phyloP scores from a whole-genome alignment of 2,888 invertebrate species.

The Myathropa florea region DNA sequence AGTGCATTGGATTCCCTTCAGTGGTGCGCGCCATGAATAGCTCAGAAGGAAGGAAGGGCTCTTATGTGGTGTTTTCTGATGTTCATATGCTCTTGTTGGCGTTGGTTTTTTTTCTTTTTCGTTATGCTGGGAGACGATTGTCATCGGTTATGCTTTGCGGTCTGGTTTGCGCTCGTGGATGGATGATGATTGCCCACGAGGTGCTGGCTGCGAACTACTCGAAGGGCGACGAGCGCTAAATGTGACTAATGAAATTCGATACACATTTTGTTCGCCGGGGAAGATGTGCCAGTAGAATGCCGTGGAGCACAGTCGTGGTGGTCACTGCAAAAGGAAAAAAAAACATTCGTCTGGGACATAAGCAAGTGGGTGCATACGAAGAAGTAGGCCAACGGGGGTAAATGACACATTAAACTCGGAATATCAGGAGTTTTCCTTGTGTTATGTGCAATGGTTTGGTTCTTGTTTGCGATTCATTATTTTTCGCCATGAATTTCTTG shows the following conservation, averaged over 20 bases:
- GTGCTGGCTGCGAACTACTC: neutral
- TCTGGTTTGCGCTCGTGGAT: neutral
- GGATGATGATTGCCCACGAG: neutral
- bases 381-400: too few relatives aligned
- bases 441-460: too few relatives aligned
- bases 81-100: neutral
- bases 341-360: too few relatives aligned
- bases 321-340: neutral
- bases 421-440: too few relatives aligned
- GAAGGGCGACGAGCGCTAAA: neutral
- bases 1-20: constrained; percentile 57
- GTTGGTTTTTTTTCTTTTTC: neutral
- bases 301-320: neutral
- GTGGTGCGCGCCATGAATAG: constrained; percentile 11
- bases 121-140: constrained; percentile 30
- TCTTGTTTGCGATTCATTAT: too few relatives aligned
- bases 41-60: constrained; percentile 40
- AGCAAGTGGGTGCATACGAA: too few relatives aligned
- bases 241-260: neutral
- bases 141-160: neutral
- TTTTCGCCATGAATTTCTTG: too few relatives aligned
- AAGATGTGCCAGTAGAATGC: neutral
- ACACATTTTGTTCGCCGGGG: neutral
- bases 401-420: too few relatives aligned
- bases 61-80: neutral